These are phyloP conservation scores for Eciton burchellii DNA, from an alignment of 1,140 invertebrate species.

Conservation along the genomic window DNA sequence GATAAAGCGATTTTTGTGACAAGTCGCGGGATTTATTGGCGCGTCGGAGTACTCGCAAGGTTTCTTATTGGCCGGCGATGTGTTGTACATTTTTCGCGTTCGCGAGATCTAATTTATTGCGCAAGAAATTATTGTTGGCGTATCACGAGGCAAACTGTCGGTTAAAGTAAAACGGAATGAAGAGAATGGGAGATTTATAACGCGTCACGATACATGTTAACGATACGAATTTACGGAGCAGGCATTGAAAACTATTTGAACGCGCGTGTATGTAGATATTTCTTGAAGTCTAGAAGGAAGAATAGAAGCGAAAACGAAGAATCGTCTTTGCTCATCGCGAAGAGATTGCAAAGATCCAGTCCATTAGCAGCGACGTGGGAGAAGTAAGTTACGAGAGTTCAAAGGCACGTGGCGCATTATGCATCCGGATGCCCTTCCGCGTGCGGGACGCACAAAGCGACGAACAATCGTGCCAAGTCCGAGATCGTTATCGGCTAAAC, in stretches of 20 bases:
- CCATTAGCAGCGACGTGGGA: no score
- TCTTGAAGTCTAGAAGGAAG: no score
- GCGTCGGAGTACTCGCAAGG: neutral
- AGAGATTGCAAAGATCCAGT: neutral
- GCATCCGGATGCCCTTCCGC: slow-evolving; percentile 7
- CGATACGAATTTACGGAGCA: no score
- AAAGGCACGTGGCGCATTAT: slow-evolving; percentile 20
- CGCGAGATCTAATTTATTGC: neutral
- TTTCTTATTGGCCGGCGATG: slow-evolving; percentile 28
- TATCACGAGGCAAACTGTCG: neutral
- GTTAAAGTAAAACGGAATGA: no score
- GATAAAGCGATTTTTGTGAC: slow-evolving; percentile 71
- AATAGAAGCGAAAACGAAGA: neutral
- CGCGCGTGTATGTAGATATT: no score
- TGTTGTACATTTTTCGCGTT: neutral
- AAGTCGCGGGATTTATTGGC: slow-evolving; percentile 43
- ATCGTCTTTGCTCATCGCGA: neutral
- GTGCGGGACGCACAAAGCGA: slow-evolving; percentile 36
- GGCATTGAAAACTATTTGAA: no score
- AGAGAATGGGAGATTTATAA: no score
- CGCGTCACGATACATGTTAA: no score
- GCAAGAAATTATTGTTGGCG: neutral
- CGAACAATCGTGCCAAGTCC: slow-evolving; percentile 47
- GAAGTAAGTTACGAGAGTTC: slow-evolving; percentile 27
- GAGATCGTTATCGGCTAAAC: slow-evolving; percentile 48